Conservation (phyloP, 2,888 invertebrate species). For the Cataglyphis livida region DNA sequence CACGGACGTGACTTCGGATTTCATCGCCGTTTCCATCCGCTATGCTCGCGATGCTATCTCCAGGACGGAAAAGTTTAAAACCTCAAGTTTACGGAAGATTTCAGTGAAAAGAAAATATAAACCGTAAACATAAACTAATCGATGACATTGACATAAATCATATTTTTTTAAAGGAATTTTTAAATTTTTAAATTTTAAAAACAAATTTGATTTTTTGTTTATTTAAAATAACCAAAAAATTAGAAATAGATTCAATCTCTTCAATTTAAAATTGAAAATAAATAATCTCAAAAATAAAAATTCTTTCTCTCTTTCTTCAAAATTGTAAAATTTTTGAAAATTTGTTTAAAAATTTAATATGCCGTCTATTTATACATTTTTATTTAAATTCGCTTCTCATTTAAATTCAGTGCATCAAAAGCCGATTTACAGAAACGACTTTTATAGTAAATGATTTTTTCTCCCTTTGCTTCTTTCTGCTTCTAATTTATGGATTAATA, state of each 20-base stretch:
- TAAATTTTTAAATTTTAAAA: neutral
- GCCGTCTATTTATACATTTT: neutral
- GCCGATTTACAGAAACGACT: neutral
- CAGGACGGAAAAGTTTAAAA: slow-evolving; percentile 4
- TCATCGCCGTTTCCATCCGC: slow-evolving; percentile 27
- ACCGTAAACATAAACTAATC: slow-evolving; percentile 6
- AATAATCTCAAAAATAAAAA: neutral
- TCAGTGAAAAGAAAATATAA: neutral
- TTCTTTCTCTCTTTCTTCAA: neutral
- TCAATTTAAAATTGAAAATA: neutral
- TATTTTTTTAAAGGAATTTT: neutral
- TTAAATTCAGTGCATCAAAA: neutral
- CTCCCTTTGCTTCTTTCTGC: neutral
- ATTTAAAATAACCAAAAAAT: neutral
- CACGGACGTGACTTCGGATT: slow-evolving; percentile 38
- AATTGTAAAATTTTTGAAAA: neutral
- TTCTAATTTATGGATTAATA: neutral
- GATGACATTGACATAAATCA: neutral
- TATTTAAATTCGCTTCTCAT: neutral
- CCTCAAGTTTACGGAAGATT: slow-evolving; percentile 15
- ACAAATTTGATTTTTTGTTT: neutral
- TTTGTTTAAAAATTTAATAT: neutral
- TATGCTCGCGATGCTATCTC: slow-evolving; percentile 21
- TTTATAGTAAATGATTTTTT: neutral
- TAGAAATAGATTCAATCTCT: neutral